A percentile compares a stretch with the other conserved stretches of the same genome.
Evolutionary conservation across 2,888 invertebrate genomes (phyloP).

Genomic region (Nephrotoma appendiculata): DNA sequence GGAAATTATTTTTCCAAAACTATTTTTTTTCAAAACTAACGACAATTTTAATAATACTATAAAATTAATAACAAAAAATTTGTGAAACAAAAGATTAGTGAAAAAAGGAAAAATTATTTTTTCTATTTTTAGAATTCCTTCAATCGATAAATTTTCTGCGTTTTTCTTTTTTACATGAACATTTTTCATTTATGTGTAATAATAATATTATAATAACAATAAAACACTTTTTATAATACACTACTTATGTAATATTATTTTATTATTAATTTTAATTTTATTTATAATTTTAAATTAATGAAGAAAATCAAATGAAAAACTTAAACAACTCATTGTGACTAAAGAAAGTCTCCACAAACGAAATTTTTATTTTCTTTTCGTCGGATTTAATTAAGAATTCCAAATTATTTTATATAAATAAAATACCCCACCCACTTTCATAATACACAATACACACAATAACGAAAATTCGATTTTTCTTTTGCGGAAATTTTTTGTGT

Average conservation of each 20-base stretch:
- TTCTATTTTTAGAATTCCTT: neutral
- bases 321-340: neutral
- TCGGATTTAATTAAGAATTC: neutral
- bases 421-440: neutral
- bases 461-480: neutral
- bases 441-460: neutral
- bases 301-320: neutral
- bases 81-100: neutral
- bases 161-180: neutral
- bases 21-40: neutral
- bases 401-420: neutral
- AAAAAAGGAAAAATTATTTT: neutral
- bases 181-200: neutral
- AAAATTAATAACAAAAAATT: neutral
- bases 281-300: neutral
- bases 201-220: neutral
- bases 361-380: neutral
- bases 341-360: neutral
- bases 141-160: neutral
- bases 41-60: neutral
- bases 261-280: neutral
- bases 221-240: neutral
- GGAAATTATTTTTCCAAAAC: neutral
- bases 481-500: neutral
- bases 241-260: neutral